Base-by-base conservation (phyloP, 2,113 vertebrate species). In the Lampris megalopsis region DNA sequence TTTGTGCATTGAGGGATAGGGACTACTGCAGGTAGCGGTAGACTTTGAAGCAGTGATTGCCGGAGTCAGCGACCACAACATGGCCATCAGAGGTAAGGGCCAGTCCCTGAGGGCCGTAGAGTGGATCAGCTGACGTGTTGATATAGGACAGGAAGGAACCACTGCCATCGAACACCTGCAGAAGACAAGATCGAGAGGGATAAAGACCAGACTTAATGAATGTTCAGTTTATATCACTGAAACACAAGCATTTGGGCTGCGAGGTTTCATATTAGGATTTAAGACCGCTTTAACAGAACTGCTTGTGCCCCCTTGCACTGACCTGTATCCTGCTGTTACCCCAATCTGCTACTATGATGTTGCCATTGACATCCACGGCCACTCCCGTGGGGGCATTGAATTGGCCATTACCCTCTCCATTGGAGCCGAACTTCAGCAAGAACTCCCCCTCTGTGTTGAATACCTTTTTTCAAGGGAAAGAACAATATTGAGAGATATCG, bases 251-350 rank as follows among this genome's bases (percentile, higher is more conserved):
- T 47, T 63, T 59, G 36, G 35, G 57, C 57, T 38, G 57, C 9
- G 40, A 38, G 9, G 36, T 59, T 10, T 59, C 37, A 7, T 38
- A 38, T 6, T 38, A 8, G 52, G 52, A 5, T 1, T 5, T 54
- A n/a, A n/a, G n/a, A 36, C 35, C 36, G 9, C 8, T 58, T 58
- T 4, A 6, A 5, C 36, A 5, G 58, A 61, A 37, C 37, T 35
- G 37, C 36, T 40, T 37, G 9, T 8, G 13, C 24, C 40, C 38
- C 11, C 45, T 53, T 10, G 57, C 2, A 52, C 63, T 89, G 47
- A 98, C 98, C 97, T 99, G 98, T 93, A 99, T 98, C 77, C 98
- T 90, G 91, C 97, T 99, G 94, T 99, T 99, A 62, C 98, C 98
- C 98, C 98, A 99, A 36, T 99, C 98, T 0, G 98, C 98, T 60